Evolutionary conservation across 2,888 invertebrate genomes (phyloP).

Genomic region (Meiosimyza decipiens): DNA sequence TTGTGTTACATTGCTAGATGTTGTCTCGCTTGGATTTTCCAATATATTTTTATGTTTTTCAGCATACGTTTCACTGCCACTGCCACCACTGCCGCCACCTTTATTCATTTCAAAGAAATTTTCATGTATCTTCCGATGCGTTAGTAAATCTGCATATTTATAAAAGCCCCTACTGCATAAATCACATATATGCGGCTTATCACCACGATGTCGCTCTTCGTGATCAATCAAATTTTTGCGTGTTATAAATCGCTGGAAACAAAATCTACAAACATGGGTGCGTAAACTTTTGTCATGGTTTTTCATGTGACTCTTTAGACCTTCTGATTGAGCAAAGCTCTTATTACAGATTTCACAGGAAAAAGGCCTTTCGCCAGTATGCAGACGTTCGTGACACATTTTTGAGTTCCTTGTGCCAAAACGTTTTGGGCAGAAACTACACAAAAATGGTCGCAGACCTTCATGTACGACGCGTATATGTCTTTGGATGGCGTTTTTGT

Average conservation of each 20-base stretch:
- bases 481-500: constrained; percentile 57
- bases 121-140: constrained; percentile 37
- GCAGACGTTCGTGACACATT: constrained; percentile 57
- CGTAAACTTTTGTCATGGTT: constrained; percentile 51
- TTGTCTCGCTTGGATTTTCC: too few relatives aligned
- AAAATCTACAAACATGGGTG: constrained; percentile 49
- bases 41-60: neutral
- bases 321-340: constrained; percentile 47
- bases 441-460: constrained; percentile 57
- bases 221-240: constrained; percentile 51
- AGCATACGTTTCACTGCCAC: neutral
- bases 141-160: constrained; percentile 40
- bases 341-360: constrained; percentile 47
- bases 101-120: constrained; percentile 10
- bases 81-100: neutral
- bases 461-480: constrained; percentile 60
- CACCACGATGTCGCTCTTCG: constrained; percentile 51
- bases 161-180: constrained; percentile 50
- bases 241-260: constrained; percentile 51
- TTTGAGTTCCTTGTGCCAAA: constrained; percentile 61
- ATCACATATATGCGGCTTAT: constrained; percentile 52
- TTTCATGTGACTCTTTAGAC: constrained; percentile 52
- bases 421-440: constrained; percentile 55
- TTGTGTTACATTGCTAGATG: too few relatives aligned
- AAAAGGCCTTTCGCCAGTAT: constrained; percentile 50